A percentile compares a stretch with the other conserved stretches of the same genome.
Evolutionary conservation across 2,113 vertebrate genomes (phyloP).

Genomic region (Numenius arquata): DNA sequence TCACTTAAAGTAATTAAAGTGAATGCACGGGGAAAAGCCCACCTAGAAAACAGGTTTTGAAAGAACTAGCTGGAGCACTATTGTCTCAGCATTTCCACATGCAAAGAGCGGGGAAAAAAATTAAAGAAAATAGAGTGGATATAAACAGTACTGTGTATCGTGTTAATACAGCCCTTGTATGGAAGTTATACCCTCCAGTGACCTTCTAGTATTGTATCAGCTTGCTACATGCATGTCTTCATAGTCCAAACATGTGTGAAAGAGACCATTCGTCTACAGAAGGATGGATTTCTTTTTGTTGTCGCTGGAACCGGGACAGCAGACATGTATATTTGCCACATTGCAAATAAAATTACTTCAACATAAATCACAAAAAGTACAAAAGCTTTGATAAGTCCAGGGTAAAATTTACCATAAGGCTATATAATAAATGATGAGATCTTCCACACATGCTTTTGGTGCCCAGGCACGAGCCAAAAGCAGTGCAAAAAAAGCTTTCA

Average conservation of each 20-base stretch:
- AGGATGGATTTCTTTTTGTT: slow-evolving; percentile 78
- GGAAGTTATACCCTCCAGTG: slow-evolving; percentile 85
- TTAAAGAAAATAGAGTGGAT: slow-evolving; percentile 69
- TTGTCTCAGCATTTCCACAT: slow-evolving; percentile 82
- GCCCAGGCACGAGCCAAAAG: slow-evolving; percentile 79
- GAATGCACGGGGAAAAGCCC: background rate
- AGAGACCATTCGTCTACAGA: slow-evolving; percentile 82
- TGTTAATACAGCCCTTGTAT: slow-evolving; percentile 85
- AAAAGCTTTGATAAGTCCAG: slow-evolving; percentile 69
- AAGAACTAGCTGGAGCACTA: slow-evolving; percentile 74
- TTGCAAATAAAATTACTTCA: slow-evolving; percentile 75
- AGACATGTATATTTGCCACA: slow-evolving; percentile 77
- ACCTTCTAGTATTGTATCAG: slow-evolving; percentile 78
- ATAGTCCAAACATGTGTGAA: slow-evolving; percentile 89
- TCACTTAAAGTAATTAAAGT: background rate
- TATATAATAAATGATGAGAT: slow-evolving; percentile 77
- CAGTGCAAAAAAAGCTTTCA: slow-evolving; percentile 84
- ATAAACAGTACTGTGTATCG: slow-evolving; percentile 75
- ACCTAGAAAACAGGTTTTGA: background rate
- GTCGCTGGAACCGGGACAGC: slow-evolving; percentile 73
- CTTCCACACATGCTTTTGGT: slow-evolving; percentile 79
- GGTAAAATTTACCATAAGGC: slow-evolving; percentile 64
- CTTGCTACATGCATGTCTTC: slow-evolving; percentile 91
- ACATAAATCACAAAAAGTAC: slow-evolving; percentile 74
- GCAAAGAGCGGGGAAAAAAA: slow-evolving; percentile 71